Evolutionary conservation across 2,888 invertebrate species (phyloP), one percentile per base, ranked within the genome.

Genomic region (Schizaphis graminum): DNA sequence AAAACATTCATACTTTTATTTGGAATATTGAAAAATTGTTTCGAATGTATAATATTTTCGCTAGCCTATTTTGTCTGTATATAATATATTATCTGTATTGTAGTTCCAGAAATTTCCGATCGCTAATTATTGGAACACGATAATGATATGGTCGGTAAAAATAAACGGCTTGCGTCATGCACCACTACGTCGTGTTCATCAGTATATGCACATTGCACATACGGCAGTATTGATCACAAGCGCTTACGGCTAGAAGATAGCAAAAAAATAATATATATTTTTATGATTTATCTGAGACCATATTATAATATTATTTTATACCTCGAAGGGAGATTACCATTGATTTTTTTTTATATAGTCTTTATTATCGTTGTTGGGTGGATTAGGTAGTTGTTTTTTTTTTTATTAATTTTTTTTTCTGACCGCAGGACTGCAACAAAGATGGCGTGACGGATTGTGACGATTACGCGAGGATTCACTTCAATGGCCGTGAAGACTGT

Each of bases 381-480:
- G n/a, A 21, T 53, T 53, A 53, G 21, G 53, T 53, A 21, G 53
- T n/a, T 24, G 35, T 88, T 92, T n/a, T 95, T 28, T n/a, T 94
- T 92, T 49, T 49, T 57, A 86, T 44, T 28, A 16, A 28, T 44
- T 44, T 86, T 92, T 67, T 93, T 94, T 87, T 53, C 24, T 77
- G 8, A 3, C 44, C 13, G 11, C 96, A 97, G 97, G 97, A 97
- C 95, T 97, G 97, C 95, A 97, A 97, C 95, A 96, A 95, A 0
- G 97, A 97, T 95, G 97, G 97, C 1, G 96, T 97, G 0, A 97
- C 97, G 0, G 96, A 97, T 95, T 97, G 97, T 95, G 96, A 96
- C 95, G 97, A 97, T 96, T 97, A 96, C 96, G 97, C 97, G 95
- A 96, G 97, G 96, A 97, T 97, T 94, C 97, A 97, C 95, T 97